Conservation (phyloP, 1,140 invertebrate species). For the Drosophila sp. region DNA sequence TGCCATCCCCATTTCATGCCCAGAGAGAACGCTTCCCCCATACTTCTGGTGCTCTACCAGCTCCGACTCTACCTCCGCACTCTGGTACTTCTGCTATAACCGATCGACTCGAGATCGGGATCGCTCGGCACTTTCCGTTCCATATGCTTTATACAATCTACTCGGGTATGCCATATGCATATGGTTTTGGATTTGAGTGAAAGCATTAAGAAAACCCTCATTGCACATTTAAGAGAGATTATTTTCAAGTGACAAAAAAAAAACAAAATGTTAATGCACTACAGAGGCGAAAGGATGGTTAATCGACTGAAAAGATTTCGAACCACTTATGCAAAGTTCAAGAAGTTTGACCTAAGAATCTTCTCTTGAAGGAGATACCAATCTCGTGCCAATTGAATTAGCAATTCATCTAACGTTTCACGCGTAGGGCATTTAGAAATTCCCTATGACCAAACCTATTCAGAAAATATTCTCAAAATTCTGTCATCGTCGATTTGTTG, state of each 20-base stretch:
- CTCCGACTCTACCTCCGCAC: conserved; percentile 14
- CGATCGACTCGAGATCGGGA: conserved; percentile 42
- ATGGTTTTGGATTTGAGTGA: conserved; percentile 47
- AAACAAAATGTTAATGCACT: conserved; percentile 21
- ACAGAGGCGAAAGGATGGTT: neutral
- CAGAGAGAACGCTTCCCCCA: conserved; percentile 11
- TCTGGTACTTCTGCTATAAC: conserved; percentile 2
- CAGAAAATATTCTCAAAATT: neutral
- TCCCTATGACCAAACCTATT: neutral
- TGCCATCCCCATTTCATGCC: neutral
- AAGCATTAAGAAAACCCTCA: conserved; percentile 50
- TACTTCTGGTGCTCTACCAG: conserved; percentile 13
- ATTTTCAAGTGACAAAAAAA: conserved; percentile 51
- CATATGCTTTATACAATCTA: conserved; percentile 23
- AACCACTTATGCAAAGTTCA: neutral
- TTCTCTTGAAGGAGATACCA: too few relatives aligned
- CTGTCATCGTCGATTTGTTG: neutral
- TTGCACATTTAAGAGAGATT: conserved; percentile 54
- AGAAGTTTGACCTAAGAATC: neutral
- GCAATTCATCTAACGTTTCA: neutral
- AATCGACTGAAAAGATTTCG: neutral
- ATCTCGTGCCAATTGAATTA: too few relatives aligned
- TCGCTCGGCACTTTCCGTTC: conserved; percentile 63
- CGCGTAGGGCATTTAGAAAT: neutral
- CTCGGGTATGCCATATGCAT: conserved; percentile 17